Base-by-base conservation (phyloP, 2,888 invertebrate species). In the Drosophila limbata region DNA sequence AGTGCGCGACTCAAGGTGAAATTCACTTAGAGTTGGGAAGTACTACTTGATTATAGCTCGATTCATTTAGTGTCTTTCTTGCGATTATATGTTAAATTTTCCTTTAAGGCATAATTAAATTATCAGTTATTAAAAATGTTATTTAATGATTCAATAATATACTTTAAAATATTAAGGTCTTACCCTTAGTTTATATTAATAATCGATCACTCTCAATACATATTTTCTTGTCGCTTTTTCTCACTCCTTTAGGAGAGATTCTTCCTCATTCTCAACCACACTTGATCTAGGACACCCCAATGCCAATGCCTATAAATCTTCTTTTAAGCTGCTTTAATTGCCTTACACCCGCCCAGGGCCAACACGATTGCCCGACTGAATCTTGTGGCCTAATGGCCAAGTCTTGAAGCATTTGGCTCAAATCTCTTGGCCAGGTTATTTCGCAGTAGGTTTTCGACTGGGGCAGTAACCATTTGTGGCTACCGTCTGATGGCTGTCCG, bases 401-500 rank as follows among this genome's bases (percentile, higher is more conserved):
- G 62, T 72, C 74, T 80, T 48, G 55, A 45, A 52, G 62, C 53
- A 64, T 69, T 68, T 67, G 52, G 67, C 48, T 75, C 76, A 68
- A 63, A 67, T 57, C 68, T 69, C 31, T 63, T 66, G 45, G 56
- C 56, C 67, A 56, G 44, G 21, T 61, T 50, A 61, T 68, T 85
- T 63, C 48, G 79, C 73, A 77, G 74, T 71, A 42, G 75, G 56
- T 67, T 64, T 69, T 70, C 70, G 72, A 87, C 73, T 74, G 73
- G 47, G 57, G 75, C 65, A 57, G 62, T 63, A 25, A 64, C 37
- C 71, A 74, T 47, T 79, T 65, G 69, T 77, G 84, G 89, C 87
- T 85, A 86, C 82, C 77, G 89, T 90, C 83, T 90, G 84, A 84
- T 83, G 90, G 81, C 82, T 90, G 86, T 81, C 81, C 79, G 81